Base-by-base conservation (phyloP, 2,888 invertebrate species). In the Drosophila pegasa region DNA sequence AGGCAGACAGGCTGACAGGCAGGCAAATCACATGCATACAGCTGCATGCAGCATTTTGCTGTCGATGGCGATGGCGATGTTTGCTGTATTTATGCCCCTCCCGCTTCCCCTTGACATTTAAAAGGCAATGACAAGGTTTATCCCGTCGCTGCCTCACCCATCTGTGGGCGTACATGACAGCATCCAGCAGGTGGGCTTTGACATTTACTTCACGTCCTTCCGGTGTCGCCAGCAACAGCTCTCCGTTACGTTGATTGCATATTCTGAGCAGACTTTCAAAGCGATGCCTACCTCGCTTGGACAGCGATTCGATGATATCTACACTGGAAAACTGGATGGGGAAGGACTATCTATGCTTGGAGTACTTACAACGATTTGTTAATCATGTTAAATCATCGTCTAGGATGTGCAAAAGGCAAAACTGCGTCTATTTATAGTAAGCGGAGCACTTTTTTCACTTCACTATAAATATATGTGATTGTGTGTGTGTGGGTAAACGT, bases 111-210 rank as follows among this genome's bases (percentile, higher is more conserved):
- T 65, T 81, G 87, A 87, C 87, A 87, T 87, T 89, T 87, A 88
- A 88, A 78, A 63, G 89, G 89, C 69, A 66, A 70, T 70, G 79
- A 75, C 88, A 76, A 71, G 68, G 68, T 75, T 82, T 77, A 82
- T 83, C 77, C 80, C 55, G 59, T 48, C 65, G 60, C 55, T 48
- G 41, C 67, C 61, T 56, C 79, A 64, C 78, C 75, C 71, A 16
- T 43, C 47, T 52, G 67, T 78, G 78, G 81, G 78, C 78, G 78
- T 56, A 25, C 25, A 66, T 87, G 87, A 85, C 85, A 87, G 76
- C 88, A 78, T 85, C 63, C 82, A 71, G 62, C 71, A 71, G 85
- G 71, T 69, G 75, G 81, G 75, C 81, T 71, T 64, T 87, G 85
- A 64, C 75, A 80, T 87, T 87, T 72, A 71, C 69, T 62, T 62